Base-by-base conservation (phyloP, 2,888 invertebrate species). In the Magallana nippona region DNA sequence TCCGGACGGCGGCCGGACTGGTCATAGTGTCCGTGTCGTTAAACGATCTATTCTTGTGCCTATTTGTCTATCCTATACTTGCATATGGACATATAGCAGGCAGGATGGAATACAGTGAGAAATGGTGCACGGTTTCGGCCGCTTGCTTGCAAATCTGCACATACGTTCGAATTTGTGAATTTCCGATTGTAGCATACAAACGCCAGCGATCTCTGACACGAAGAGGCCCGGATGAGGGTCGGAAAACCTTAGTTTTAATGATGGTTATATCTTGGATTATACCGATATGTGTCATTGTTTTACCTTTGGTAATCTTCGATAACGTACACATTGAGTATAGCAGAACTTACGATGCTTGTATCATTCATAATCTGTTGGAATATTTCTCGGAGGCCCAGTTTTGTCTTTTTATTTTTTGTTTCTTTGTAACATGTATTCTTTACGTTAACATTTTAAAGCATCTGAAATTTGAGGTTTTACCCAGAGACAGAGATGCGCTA, bases 101-200 rank as follows among this genome's bases (percentile, higher is more conserved):
- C 5, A n/a, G 57, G 1, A 44, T 55, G 77, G 27, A 60, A 22
- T 15, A 58, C 13, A 13, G n/a, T 10, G 13, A 44, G 1, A n/a
- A 2, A n/a, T 58, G 56, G 22, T 82, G 82, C 32, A 57, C 19
- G 10, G 5, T 78, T 17, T 32, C 55, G 1, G 78, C 82, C 1
- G 58, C 78, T 5, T n/a, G 19, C 11, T 22, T 82, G 11, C 78
- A 56, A 10, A 22, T 82, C 10, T 78, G 82, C 19, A 77, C 71
- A 0, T 82, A 78, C 55, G 82, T 56, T 78, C 57, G 82, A 19
- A 82, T 82, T 10, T 82, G 78, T 19, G 78, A 60, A 56, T 82
- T 82, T 55, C 82, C 82, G 11, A 78, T 82, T 19, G 60, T 82
- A n/a, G 78, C 82, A 10, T 82, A 58, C 22, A 82, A 82, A 32